Conservation (phyloP, 1,140 invertebrate genomes). For the Pinna nobilis region DNA sequence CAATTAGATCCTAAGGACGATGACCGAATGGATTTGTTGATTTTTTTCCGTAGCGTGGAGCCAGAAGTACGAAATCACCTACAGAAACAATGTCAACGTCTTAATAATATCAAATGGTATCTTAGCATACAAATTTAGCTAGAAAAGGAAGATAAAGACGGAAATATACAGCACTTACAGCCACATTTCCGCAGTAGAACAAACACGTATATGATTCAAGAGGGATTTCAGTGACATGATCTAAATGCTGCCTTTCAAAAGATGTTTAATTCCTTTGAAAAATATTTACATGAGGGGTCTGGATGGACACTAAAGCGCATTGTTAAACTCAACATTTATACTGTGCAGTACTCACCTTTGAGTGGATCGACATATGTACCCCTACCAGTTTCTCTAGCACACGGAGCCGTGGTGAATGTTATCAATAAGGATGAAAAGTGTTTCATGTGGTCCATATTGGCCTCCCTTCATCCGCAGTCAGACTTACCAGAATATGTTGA, state of each 20-base stretch:
- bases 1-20: no score
- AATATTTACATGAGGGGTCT: slow-evolving; percentile 4
- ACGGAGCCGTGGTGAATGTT: slow-evolving; percentile 16
- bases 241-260: not conserved
- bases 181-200: no score
- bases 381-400: not conserved
- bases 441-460: slow-evolving; percentile 8
- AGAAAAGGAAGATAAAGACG: no score
- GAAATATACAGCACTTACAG: no score
- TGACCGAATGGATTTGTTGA: no score
- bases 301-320: slow-evolving; percentile 8
- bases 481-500: not conserved
- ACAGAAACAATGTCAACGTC: no score
- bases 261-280: not conserved
- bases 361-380: slow-evolving; percentile 12
- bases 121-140: no score
- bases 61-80: no score
- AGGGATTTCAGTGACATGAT: no score
- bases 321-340: not conserved
- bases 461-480: not conserved
- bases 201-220: no score
- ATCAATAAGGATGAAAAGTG: slow-evolving; percentile 17
- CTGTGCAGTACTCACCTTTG: slow-evolving; percentile 4
- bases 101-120: no score
- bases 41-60: no score